Conservation (phyloP, 1,140 invertebrate species). For the Oryctes rhinoceros region DNA sequence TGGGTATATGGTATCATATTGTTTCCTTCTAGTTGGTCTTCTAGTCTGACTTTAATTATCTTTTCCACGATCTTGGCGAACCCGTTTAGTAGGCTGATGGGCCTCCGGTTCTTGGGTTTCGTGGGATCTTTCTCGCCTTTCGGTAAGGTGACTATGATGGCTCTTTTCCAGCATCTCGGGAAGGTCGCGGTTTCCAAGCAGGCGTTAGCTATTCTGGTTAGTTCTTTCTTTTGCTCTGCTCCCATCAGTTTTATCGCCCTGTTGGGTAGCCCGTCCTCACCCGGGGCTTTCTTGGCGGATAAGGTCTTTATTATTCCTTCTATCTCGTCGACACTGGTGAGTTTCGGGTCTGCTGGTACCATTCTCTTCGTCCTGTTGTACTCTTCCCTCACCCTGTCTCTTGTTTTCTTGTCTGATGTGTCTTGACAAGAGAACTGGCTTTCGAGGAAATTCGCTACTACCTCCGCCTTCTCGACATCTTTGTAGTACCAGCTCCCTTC, state of each 20-base stretch:
- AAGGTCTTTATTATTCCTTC: too few relatives aligned
- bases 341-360: too few relatives aligned
- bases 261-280: constrained; percentile 5
- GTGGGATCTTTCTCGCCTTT: constrained; percentile 28
- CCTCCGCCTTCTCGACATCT: constrained; percentile 7
- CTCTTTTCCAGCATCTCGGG: constrained; percentile 1
- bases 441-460: too few relatives aligned
- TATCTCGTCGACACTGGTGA: background rate
- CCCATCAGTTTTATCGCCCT: constrained; percentile 20
- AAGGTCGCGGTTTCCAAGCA: background rate
- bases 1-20: too few relatives aligned
- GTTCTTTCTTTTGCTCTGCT: background rate
- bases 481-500: background rate
- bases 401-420: background rate
- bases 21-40: background rate
- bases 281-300: background rate
- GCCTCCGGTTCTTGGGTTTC: too few relatives aligned
- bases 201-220: too few relatives aligned
- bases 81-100: constrained; percentile 20
- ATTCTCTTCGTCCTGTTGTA: background rate
- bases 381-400: background rate
- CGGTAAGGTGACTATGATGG: constrained; percentile 2
- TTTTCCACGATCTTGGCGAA: background rate
- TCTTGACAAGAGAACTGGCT: background rate
- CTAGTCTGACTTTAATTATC: background rate